These are phyloP conservation scores for Oceanodroma tethys DNA, from an alignment of 2,113 vertebrate species.

Conservation along the genomic window DNA sequence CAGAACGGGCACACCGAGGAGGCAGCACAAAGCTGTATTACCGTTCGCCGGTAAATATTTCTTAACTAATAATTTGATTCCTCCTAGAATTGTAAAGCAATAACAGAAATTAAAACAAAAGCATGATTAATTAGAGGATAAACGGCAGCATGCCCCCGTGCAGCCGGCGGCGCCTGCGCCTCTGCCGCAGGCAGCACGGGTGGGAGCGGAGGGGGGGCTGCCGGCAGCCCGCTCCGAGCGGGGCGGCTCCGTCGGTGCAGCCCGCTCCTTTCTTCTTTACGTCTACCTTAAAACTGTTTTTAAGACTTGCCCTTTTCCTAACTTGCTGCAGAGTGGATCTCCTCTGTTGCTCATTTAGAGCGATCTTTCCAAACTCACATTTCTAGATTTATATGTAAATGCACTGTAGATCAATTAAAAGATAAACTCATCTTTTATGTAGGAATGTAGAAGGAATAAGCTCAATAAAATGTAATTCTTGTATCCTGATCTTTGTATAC, in stretches of 20 bases:
- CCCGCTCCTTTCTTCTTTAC: neutral
- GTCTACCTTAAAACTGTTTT: neutral
- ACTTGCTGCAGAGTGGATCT: neutral
- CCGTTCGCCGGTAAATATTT: neutral
- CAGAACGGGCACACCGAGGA: rapidly evolving
- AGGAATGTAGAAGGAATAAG: neutral
- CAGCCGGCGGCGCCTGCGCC: neutral
- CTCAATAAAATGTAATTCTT: neutral
- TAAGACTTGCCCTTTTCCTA: neutral
- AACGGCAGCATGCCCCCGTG: neutral
- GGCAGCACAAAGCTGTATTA: neutral
- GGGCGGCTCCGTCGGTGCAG: rapidly evolving
- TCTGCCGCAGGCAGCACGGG: neutral
- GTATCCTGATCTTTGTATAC: neutral
- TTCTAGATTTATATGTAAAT: slow-evolving; percentile 62
- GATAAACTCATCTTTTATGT: slow-evolving; percentile 39
- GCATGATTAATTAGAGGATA: neutral
- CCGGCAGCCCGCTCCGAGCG: rapidly evolving
- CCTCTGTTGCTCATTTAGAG: neutral
- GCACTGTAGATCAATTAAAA: slow-evolving; percentile 54
- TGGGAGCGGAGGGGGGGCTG: neutral
- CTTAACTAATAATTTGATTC: neutral
- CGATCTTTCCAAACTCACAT: neutral
- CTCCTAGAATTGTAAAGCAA: neutral
- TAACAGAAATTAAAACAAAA: neutral